Evolutionary conservation across 2,113 vertebrate species (phyloP).

Genomic region (Gyps fulvus): DNA sequence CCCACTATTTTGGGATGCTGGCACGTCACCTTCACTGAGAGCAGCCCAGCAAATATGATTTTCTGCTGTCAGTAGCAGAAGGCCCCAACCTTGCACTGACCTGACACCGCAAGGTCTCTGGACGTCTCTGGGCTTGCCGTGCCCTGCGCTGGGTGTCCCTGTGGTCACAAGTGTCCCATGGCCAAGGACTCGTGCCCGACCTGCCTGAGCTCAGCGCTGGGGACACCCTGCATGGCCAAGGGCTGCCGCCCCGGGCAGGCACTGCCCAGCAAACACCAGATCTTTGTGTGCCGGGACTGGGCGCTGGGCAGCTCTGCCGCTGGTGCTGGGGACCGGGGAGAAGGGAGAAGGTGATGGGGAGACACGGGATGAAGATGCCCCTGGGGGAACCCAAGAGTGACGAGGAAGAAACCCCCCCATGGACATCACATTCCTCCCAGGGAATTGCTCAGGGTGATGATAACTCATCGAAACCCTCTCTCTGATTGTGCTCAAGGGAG

Average conservation of each 20-base stretch:
- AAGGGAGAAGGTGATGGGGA: not conserved
- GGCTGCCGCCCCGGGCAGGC: no score
- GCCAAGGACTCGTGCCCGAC: fast-evolving
- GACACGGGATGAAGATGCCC: fast-evolving
- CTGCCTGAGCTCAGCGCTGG: no score
- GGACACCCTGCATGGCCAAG: no score
- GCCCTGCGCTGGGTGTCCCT: not conserved
- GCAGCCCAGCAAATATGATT: not conserved
- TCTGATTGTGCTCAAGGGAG: not conserved
- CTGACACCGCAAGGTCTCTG: fast-evolving
- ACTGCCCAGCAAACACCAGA: no score
- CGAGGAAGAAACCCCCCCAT: not conserved
- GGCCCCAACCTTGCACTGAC: not conserved
- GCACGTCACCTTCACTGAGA: not conserved
- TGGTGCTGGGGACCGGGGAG: not conserved
- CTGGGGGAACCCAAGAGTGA: fast-evolving
- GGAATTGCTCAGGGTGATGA: not conserved
- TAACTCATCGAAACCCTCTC: fast-evolving
- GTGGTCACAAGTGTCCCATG: not conserved
- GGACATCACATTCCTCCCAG: not conserved
- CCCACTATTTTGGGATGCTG: not conserved
- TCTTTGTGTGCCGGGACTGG: no score
- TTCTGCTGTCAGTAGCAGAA: not conserved
- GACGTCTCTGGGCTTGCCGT: fast-evolving
- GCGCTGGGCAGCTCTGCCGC: not conserved